phyloP scores from a whole-genome alignment of 1,140 invertebrate species.

The Pararge aegeria region DNA sequence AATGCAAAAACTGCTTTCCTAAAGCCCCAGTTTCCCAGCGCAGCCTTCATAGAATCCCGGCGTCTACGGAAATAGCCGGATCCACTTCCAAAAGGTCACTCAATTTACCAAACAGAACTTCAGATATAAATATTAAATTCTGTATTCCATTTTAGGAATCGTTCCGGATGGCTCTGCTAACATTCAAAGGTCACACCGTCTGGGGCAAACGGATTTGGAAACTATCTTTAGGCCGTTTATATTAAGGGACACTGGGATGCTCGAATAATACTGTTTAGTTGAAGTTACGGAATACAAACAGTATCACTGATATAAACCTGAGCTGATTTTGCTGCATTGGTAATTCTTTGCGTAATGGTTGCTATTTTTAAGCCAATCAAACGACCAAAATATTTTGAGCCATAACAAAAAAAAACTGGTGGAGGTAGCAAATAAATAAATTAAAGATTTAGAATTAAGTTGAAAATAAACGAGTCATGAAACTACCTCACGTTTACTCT shows the following conservation, averaged over 20 bases:
- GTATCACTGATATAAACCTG: too few relatives aligned
- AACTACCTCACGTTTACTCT: too few relatives aligned
- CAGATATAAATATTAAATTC: constrained; percentile 25
- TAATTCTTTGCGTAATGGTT: too few relatives aligned
- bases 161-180: constrained; percentile 14
- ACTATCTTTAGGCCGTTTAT: constrained; percentile 7
- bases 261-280: not conserved
- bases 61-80: constrained; percentile 23
- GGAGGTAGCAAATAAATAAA: too few relatives aligned
- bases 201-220: constrained; percentile 11
- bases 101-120: constrained; percentile 20
- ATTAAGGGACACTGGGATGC: not conserved
- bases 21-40: constrained; percentile 8
- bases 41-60: constrained; percentile 16
- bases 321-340: too few relatives aligned
- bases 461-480: too few relatives aligned
- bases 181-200: constrained; percentile 7
- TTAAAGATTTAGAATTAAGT: too few relatives aligned
- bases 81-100: constrained; percentile 25
- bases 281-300: too few relatives aligned
- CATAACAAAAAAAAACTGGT: too few relatives aligned
- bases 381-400: too few relatives aligned
- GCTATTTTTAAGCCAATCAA: too few relatives aligned
- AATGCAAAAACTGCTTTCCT: not conserved
- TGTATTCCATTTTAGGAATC: constrained; percentile 22